Conservation (phyloP, 2,797 vertebrate species). For the Limosa lapponica region DNA sequence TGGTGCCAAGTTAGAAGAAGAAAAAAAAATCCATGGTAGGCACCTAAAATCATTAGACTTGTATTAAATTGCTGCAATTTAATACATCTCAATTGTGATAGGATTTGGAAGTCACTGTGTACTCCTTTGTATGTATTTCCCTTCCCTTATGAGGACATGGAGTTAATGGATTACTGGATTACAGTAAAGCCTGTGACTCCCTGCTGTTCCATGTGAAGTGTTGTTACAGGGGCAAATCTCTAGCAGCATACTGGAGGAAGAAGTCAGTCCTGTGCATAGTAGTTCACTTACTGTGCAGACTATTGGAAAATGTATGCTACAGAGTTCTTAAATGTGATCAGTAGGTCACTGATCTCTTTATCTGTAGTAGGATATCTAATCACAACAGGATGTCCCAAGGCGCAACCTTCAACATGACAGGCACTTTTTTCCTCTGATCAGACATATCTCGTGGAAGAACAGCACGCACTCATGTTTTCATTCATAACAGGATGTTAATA, state of each 20-base stretch:
- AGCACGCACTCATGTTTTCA: background rate
- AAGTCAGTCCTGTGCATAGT: background rate
- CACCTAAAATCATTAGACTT: background rate
- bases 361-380: background rate
- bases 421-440: background rate
- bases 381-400: background rate
- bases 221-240: background rate
- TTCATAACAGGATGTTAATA: background rate
- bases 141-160: background rate
- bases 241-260: background rate
- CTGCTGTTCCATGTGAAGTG: background rate
- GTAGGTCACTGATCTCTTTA: background rate
- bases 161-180: constrained; percentile 48
- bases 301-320: background rate
- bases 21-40: background rate
- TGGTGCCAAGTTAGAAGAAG: background rate
- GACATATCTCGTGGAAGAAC: background rate
- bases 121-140: background rate
- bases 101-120: background rate
- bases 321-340: background rate
- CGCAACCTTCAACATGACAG: background rate
- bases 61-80: background rate
- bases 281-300: background rate
- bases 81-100: background rate
- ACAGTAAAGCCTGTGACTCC: constrained; percentile 11